Conservation (phyloP, 2,113 vertebrate genomes). For the Bucco capensis region DNA sequence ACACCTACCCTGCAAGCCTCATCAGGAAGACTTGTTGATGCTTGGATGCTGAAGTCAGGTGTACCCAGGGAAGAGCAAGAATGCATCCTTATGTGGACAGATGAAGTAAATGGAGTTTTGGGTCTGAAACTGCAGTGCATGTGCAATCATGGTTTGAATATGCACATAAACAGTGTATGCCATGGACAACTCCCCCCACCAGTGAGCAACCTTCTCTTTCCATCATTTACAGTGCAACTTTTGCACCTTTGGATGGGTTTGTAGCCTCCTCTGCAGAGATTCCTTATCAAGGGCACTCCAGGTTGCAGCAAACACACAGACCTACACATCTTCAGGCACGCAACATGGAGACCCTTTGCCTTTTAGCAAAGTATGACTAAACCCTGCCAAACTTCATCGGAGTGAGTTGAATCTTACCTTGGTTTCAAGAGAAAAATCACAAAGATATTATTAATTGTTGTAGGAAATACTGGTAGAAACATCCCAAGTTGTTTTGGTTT, state of each 20-base stretch:
- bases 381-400: background rate
- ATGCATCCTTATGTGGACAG: background rate
- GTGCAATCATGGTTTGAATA: background rate
- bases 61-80: background rate
- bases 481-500: background rate
- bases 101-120: background rate
- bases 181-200: background rate
- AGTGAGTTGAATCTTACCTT: background rate
- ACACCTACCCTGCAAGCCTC: background rate
- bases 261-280: background rate
- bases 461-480: background rate
- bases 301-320: background rate
- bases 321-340: too few relatives aligned
- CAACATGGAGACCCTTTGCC: background rate
- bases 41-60: background rate
- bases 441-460: background rate
- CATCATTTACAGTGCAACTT: too few relatives aligned
- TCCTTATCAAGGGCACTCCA: background rate
- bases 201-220: background rate
- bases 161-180: background rate
- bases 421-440: background rate
- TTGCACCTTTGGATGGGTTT: background rate
- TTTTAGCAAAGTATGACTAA: background rate
- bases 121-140: background rate
- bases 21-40: background rate